These are phyloP conservation scores for Sisyra terminalis DNA, from an alignment of 2,888 invertebrate genomes.

Conservation along the genomic window DNA sequence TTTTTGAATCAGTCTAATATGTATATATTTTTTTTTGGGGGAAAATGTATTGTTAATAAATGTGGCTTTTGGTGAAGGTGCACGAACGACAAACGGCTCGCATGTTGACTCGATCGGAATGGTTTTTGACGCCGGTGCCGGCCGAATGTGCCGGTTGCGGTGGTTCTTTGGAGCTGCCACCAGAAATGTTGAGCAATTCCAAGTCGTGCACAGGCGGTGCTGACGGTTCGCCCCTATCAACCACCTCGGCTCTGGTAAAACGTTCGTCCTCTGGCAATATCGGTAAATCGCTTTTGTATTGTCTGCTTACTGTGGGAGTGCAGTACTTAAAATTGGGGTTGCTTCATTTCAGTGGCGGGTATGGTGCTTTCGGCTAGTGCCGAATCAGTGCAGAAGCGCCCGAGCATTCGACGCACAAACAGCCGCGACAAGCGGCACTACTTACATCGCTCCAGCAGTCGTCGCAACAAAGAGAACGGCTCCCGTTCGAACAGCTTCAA, in stretches of 20 bases:
- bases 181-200: constrained; percentile 21
- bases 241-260: constrained; percentile 22
- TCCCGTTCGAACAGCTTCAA: constrained; percentile 27
- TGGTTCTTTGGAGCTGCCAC: constrained; percentile 28
- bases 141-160: constrained; percentile 30
- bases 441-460: constrained; percentile 33
- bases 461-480: constrained; percentile 39
- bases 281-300: constrained; percentile 23
- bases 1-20: too few relatives aligned
- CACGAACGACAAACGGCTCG: constrained; percentile 92
- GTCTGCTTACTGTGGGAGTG: neutral
- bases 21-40: neutral
- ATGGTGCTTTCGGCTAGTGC: constrained; percentile 43
- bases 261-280: constrained; percentile 39
- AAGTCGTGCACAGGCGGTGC: constrained; percentile 20
- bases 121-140: constrained; percentile 72
- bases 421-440: constrained; percentile 35
- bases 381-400: constrained; percentile 42
- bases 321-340: neutral
- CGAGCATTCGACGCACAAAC: constrained; percentile 36
- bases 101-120: constrained; percentile 93
- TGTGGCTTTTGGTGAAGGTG: constrained; percentile 41
- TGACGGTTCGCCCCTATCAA: constrained; percentile 25
- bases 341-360: constrained; percentile 28
- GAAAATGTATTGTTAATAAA: neutral